Evolutionary conservation across 2,113 vertebrate species (phyloP).

Genomic region (Podarcis muralis): DNA sequence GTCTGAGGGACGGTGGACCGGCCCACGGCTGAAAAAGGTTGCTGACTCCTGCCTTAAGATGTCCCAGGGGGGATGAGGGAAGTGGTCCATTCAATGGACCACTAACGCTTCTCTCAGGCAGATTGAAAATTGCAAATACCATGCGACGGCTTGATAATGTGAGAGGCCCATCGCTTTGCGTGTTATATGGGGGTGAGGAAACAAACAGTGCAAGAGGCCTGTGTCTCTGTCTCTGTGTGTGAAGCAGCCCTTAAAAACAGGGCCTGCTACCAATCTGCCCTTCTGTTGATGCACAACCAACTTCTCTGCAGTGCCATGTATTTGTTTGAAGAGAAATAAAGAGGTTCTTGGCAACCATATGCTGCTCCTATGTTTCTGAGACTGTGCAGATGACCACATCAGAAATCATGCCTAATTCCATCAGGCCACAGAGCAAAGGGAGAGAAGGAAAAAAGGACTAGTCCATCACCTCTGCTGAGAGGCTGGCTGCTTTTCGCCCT

Average conservation of each 20-base stretch:
- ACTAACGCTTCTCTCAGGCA: too few relatives aligned
- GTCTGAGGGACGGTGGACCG: too few relatives aligned
- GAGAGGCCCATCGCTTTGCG: not conserved
- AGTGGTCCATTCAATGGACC: too few relatives aligned
- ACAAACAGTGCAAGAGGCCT: not conserved
- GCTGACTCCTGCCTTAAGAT: too few relatives aligned
- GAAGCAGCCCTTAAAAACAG: not conserved
- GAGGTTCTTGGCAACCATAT: too few relatives aligned
- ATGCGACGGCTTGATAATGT: not conserved
- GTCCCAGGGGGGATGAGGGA: too few relatives aligned
- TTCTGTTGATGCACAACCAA: not conserved
- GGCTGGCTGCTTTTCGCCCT: not conserved
- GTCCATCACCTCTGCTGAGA: not conserved
- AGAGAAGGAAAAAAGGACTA: too few relatives aligned
- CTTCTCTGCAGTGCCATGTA: not conserved
- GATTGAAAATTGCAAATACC: not conserved
- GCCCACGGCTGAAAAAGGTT: too few relatives aligned
- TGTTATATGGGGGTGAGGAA: not conserved
- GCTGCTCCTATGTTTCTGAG: not conserved
- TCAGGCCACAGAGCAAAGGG: too few relatives aligned
- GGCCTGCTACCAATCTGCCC: not conserved
- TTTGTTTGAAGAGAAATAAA: not conserved
- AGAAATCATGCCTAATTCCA: not conserved
- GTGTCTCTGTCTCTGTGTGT: not conserved
- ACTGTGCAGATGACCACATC: not conserved